Evolutionary conservation across 2,113 vertebrate genomes (phyloP), one percentile per base, ranked within the genome.

Genomic region (Bagarius yarrelli): DNA sequence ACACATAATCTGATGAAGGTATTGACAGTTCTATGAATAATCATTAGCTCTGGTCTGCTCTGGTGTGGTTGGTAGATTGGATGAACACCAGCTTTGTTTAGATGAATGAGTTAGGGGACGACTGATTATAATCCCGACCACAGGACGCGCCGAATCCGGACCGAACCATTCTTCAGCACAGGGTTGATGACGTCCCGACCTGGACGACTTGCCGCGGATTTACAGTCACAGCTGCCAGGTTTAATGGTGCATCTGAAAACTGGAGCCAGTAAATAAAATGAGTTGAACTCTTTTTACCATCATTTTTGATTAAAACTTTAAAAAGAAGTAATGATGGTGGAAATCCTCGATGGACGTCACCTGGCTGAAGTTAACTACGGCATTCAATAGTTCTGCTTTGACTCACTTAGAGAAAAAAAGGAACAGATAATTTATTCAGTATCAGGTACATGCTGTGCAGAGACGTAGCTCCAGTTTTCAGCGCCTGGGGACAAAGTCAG

Each of bases 201-300:
- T 72, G 16, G 8, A 16, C 0, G 67, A 27, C 44, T 50, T 14
- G 6, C 67, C 0, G 1, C 12, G 32, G 71, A 9, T 74, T 74
- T 74, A 74, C 11, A 34, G 52, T 74, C 71, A 8, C 52, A 34
- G 19, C 71, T 74, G 71, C 71, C 71, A 74, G 30, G 52, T 55
- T 56, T 74, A 56, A 56, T 32, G 19, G 4, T 27, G n/a, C 18
- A 34, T 74, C 34, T 55, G 25, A 34, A 34, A 74, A 13, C 55
- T 30, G 19, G 47, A 53, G 25, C 53, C 18, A 56, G 52, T 34
- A 23, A 74, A 74, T 74, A 74, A 55, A 74, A 74, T 74, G 1
- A 23, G 14, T 21, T 72, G 25, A 1, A 8, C 8, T 40, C 36
- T 40, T 4, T 40, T 40, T 4, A 40, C 8, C 3, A 40, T 40